Evolutionary conservation across 2,797 vertebrate genomes (phyloP), one percentile per base, ranked within the genome.

Genomic region (Coilia nasus): DNA sequence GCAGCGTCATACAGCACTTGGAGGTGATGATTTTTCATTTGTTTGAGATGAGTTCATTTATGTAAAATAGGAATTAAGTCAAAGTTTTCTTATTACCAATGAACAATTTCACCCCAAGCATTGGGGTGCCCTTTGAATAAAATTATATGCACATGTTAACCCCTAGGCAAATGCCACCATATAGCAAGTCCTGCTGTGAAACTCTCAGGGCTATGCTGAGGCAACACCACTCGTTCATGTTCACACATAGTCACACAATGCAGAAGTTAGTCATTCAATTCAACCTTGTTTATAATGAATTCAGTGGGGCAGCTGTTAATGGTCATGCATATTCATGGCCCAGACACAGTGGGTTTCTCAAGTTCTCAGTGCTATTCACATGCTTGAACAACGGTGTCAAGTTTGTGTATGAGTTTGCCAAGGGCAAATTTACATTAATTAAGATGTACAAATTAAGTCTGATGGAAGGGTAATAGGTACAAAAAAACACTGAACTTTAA

Each of bases 291-390:
- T 75, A 82, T 64, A 85, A 86, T 46, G 17, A 84, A 47, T 83
- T 90, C 82, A 83, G 88, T 83, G 78, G 81, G 19, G 88, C 90
- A 90, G 88, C 88, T 89, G 90, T 87, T 88, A 85, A 57, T 41
- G 19, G 44, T 89, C 81, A 89, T 89, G 86, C 90, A 92, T 90
- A 88, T 90, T 89, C 87, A 87, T 59, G 83, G 78, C 31, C 23
- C 28, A 5, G 57, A 85, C 85, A 81, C 56, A 84, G 86, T 85
- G 54, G 54, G 80, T 60, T 80, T 84, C 86, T 85, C 57, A 78
- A 86, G 85, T 86, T 84, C 50, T 54, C 54, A 46, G 71, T 81
- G 60, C 75, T 81, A 47, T 67, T 86, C 50, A 84, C 60, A 84
- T 44, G 44, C n/a, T 28, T 83, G 67, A 47, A 82, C 83, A 83